Percentiles rank a stretch among this genome's conserved stretches.
Evolutionary conservation across 2,888 invertebrate genomes (phyloP).

Genomic region (Aporophyla lueneburgensis): DNA sequence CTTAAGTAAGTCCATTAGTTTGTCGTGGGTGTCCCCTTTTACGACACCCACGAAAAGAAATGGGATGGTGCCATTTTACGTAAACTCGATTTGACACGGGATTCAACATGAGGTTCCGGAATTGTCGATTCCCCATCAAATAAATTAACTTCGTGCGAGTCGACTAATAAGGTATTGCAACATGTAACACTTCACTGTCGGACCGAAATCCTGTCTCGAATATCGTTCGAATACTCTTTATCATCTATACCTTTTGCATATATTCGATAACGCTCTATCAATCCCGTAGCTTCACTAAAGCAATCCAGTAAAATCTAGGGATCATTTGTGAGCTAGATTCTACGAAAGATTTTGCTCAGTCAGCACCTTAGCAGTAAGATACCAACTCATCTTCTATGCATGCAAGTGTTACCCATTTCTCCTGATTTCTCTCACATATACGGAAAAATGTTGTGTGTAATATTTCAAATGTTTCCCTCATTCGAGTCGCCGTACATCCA

Average conservation of each 20-base stretch:
- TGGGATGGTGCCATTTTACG: too few species aligned
- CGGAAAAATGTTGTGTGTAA: conserved; percentile 34
- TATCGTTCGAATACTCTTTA: too few species aligned
- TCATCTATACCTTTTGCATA: background rate
- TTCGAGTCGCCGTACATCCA: conserved; percentile 11
- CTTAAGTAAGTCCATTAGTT: too few species aligned
- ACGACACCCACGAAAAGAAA: too few species aligned
- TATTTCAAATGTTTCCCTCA: conserved; percentile 39
- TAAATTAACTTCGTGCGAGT: too few species aligned
- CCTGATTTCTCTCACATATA: conserved; percentile 16
- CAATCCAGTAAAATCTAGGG: background rate
- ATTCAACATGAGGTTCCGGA: too few species aligned
- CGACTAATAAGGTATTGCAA: too few species aligned
- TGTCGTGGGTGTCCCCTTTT: too few species aligned
- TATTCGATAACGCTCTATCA: background rate
- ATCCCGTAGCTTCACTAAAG: background rate
- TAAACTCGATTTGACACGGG: too few species aligned
- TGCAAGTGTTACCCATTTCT: conserved; percentile 31
- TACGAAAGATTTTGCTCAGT: conserved; percentile 6
- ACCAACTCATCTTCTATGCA: conserved; percentile 25
- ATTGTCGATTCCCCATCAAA: too few species aligned
- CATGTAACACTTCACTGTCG: background rate
- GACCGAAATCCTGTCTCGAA: background rate
- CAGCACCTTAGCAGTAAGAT: conserved; percentile 15
- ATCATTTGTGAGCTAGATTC: background rate